Evolutionary conservation across 37 sponge, comb jelly and placozoan genomes (phyloP).

Genomic region (Haliclona indistincta): DNA sequence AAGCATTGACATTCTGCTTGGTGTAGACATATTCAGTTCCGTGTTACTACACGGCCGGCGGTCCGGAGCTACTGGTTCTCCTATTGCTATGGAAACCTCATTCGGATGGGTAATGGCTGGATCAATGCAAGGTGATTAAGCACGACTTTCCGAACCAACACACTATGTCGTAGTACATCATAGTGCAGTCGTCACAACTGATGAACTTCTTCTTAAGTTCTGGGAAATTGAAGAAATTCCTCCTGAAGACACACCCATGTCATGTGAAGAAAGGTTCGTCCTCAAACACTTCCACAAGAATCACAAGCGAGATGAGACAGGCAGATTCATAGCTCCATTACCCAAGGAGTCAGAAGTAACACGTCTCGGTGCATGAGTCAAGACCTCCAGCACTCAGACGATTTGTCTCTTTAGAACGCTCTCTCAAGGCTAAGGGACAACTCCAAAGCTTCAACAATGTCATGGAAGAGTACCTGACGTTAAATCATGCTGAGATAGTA

Average conservation of each 20-base stretch:
- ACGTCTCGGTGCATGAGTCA: constrained; percentile 13
- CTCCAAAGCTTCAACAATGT: neutral
- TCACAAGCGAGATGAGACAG: neutral
- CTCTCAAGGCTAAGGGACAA: constrained; percentile 7
- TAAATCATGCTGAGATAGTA: constrained; percentile 16
- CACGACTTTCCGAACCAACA: neutral
- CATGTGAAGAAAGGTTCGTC: neutral
- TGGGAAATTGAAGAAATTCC: neutral
- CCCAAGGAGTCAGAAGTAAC: constrained; percentile 1
- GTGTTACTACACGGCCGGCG: no score
- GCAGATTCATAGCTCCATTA: constrained; percentile 22
- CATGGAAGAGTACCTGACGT: no score
- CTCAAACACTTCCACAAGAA: constrained; percentile 1
- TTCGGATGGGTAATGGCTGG: no score
- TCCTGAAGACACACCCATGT: neutral
- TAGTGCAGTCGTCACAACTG: neutral
- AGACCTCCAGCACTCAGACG: constrained; percentile 9
- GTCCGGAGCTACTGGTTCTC: neutral
- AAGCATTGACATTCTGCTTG: neutral
- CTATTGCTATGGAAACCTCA: neutral
- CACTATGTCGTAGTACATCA: neutral
- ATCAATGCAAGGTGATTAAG: no score
- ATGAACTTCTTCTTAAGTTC: neutral
- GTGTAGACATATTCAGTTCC: neutral
- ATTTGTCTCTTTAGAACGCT: constrained; percentile 13